A percentile compares a stretch with the other conserved stretches of the same genome.
Evolutionary conservation across 2,888 invertebrate genomes (phyloP).

Genomic region (Capitulum mitella): DNA sequence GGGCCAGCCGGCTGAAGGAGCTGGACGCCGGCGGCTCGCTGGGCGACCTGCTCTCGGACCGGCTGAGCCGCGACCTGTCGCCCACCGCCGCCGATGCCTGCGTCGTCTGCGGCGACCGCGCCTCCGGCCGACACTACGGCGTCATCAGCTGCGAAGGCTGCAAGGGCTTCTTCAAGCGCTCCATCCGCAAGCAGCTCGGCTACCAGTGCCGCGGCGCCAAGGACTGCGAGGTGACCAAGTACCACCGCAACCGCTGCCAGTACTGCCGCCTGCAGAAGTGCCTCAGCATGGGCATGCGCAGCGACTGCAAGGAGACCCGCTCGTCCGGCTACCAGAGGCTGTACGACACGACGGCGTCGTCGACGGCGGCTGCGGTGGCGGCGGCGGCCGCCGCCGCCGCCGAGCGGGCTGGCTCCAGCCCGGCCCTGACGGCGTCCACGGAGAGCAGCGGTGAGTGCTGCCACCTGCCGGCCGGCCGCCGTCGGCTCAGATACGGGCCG

Average conservation of each 20-base stretch:
- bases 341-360: constrained; percentile 36
- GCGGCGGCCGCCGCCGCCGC: too few species aligned
- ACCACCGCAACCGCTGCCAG: constrained; percentile 97
- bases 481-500: too few species aligned
- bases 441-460: not conserved
- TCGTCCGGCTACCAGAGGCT: constrained; percentile 7
- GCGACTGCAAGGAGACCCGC: constrained; percentile 75
- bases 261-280: constrained; percentile 99
- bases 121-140: constrained; percentile 98
- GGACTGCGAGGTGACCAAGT: constrained; percentile 95
- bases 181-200: constrained; percentile 95
- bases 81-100: constrained; percentile 58
- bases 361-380: too few species aligned
- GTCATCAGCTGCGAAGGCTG: constrained; percentile 99
- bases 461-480: too few species aligned
- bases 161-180: constrained; percentile 98
- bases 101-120: constrained; percentile 99
- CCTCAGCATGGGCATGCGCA: constrained; percentile 96
- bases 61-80: not conserved
- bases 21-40: constrained; percentile 29
- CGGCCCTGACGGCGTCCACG: not conserved
- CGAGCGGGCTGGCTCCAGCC: not conserved
- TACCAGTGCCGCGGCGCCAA: constrained; percentile 99
- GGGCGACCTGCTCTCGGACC: constrained; percentile 13
- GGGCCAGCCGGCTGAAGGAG: constrained; percentile 36